Percentiles rank a stretch among this genome's conserved stretches.
These are phyloP conservation scores for Sciurus vulgaris DNA, from an alignment of 2,797 vertebrate species.

Conservation along the genomic window DNA sequence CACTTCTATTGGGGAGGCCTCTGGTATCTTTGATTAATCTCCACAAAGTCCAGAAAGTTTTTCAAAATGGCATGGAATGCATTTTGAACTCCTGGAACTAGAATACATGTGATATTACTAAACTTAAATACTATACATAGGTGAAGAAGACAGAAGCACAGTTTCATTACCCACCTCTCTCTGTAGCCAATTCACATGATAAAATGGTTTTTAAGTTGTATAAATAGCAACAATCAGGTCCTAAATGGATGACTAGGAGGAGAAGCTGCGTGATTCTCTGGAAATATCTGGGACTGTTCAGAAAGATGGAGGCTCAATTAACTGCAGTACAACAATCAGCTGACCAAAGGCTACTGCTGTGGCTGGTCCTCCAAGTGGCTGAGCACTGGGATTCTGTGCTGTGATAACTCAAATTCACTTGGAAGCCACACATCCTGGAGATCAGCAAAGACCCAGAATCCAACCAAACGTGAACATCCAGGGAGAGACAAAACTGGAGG, in stretches of 20 bases:
- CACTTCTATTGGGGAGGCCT: background rate
- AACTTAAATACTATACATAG: background rate
- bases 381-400: background rate
- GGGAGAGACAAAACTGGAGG: conserved; percentile 12
- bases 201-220: conserved; percentile 69
- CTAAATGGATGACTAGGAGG: background rate
- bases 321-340: background rate
- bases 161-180: conserved; percentile 10
- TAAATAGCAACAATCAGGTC: conserved; percentile 33
- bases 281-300: conserved; percentile 49
- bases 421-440: conserved; percentile 29
- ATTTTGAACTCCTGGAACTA: background rate
- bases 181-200: conserved; percentile 48
- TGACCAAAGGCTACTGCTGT: background rate
- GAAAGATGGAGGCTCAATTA: background rate
- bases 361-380: background rate
- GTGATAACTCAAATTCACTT: background rate
- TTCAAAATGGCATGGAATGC: conserved; percentile 44
- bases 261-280: conserved; percentile 11
- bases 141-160: conserved; percentile 30
- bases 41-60: background rate
- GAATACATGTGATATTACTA: conserved; percentile 30
- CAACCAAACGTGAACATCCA: background rate
- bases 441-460: background rate
- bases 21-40: conserved; percentile 17